These are phyloP conservation scores for Atrina japonica DNA, from an alignment of 2,888 invertebrate genomes.

Conservation along the genomic window DNA sequence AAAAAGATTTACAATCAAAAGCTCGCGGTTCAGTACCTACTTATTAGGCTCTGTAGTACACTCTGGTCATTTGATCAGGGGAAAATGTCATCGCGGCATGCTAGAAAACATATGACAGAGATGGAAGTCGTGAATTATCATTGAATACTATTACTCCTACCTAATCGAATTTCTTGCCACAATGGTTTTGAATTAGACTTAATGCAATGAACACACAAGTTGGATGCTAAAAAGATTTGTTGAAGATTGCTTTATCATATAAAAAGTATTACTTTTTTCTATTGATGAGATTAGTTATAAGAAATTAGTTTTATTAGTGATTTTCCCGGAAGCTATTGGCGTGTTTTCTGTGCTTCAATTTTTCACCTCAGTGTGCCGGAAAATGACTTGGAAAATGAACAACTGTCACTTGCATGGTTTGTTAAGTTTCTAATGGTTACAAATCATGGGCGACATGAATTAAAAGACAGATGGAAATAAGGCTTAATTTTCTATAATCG, in stretches of 20 bases:
- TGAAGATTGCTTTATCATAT: slow-evolving; percentile 1
- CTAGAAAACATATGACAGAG: slow-evolving; percentile 9
- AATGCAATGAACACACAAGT: slow-evolving; percentile 30
- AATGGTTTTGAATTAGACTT: slow-evolving; percentile 24
- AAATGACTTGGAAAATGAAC: slow-evolving; percentile 43
- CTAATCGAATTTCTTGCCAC: slow-evolving; percentile 43
- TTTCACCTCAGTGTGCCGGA: slow-evolving; percentile 55
- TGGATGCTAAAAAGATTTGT: slow-evolving; percentile 13
- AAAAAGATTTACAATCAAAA: too few relatives aligned
- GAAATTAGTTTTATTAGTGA: slow-evolving; percentile 52
- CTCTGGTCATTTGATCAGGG: too few relatives aligned
- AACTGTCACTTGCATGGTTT: slow-evolving; percentile 18
- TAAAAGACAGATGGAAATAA: too few relatives aligned
- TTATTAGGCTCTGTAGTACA: too few relatives aligned
- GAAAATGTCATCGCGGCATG: neutral
- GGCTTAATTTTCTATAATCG: too few relatives aligned
- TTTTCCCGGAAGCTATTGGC: slow-evolving; percentile 10
- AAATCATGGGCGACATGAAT: slow-evolving; percentile 8
- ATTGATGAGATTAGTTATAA: slow-evolving; percentile 34
- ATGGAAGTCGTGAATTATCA: slow-evolving; percentile 13
- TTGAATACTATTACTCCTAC: neutral
- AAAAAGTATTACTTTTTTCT: slow-evolving; percentile 29
- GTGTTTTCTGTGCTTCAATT: slow-evolving; percentile 52
- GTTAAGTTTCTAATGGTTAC: slow-evolving; percentile 17
- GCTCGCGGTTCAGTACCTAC: too few relatives aligned